Percentiles rank a stretch among this genome's conserved stretches.
These are phyloP conservation scores for Sebastes trivittatus DNA, from an alignment of 2,797 vertebrate genomes.

Conservation along the genomic window DNA sequence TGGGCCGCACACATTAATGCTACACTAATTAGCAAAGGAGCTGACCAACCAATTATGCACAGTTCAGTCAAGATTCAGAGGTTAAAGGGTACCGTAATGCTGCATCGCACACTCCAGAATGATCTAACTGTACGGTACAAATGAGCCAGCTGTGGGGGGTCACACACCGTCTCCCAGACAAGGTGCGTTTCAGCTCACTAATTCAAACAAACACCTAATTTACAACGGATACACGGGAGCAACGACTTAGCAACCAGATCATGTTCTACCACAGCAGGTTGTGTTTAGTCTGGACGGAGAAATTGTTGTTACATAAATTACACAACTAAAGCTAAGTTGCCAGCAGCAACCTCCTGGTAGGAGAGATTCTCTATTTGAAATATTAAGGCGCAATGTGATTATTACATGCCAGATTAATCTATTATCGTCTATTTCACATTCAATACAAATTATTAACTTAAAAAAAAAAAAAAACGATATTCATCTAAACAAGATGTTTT, in stretches of 20 bases:
- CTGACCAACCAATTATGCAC: constrained; percentile 82
- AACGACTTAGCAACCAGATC: neutral
- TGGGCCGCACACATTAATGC: constrained; percentile 75
- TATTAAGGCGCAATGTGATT: constrained; percentile 44
- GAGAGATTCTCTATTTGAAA: constrained; percentile 22
- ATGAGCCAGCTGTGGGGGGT: constrained; percentile 37
- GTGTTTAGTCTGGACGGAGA: constrained; percentile 55
- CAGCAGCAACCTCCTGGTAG: constrained; percentile 48
- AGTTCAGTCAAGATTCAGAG: constrained; percentile 77
- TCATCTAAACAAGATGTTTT: constrained; percentile 15
- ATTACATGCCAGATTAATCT: constrained; percentile 56
- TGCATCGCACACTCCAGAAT: constrained; percentile 45
- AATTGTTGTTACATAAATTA: constrained; percentile 61
- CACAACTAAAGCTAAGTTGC: constrained; percentile 53
- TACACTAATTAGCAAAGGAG: constrained; percentile 82
- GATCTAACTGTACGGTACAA: constrained; percentile 42
- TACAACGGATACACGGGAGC: neutral
- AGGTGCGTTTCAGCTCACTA: neutral
- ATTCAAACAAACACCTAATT: constrained; percentile 1
- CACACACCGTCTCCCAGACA: constrained; percentile 1
- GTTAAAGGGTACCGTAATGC: constrained; percentile 71
- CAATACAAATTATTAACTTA: constrained; percentile 8
- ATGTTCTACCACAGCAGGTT: neutral
- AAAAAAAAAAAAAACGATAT: neutral
- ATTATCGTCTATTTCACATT: constrained; percentile 22